A percentile compares a stretch with the other conserved stretches of the same genome.
Conservation (phyloP, 2,888 invertebrate genomes). For the Tipula vernalis region DNA sequence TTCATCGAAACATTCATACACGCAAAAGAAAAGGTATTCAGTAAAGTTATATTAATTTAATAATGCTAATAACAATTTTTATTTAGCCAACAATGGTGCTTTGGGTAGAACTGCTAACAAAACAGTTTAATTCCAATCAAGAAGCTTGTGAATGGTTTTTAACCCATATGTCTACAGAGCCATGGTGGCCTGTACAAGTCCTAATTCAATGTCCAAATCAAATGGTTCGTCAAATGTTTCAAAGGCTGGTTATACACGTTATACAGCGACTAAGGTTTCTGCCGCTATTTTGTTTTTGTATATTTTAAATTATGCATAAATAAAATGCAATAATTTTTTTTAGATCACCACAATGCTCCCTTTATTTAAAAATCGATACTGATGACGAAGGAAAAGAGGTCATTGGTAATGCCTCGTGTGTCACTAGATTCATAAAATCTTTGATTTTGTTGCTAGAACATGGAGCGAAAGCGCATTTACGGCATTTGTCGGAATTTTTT, state of each 20-base stretch:
- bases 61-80: constrained; percentile 12
- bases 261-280: constrained; percentile 71
- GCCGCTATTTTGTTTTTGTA: background rate
- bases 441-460: constrained; percentile 76
- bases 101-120: constrained; percentile 90
- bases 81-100: constrained; percentile 84
- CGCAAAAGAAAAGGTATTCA: constrained; percentile 84
- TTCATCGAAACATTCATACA: constrained; percentile 95
- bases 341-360: constrained; percentile 44
- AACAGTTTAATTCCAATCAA: constrained; percentile 85
- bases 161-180: constrained; percentile 83
- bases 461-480: constrained; percentile 72
- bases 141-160: constrained; percentile 87
- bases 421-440: constrained; percentile 84
- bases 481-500: constrained; percentile 87
- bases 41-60: background rate
- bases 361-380: constrained; percentile 45
- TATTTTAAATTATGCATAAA: constrained; percentile 14
- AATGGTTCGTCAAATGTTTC: constrained; percentile 95
- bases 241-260: constrained; percentile 86
- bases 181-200: constrained; percentile 93
- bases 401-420: constrained; percentile 70
- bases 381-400: constrained; percentile 36
- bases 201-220: constrained; percentile 93
- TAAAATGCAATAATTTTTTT: constrained; percentile 16